Evolutionary conservation across 2,888 invertebrate species (phyloP), one percentile per base, ranked within the genome.

Genomic region (Leptopilina myrica): DNA sequence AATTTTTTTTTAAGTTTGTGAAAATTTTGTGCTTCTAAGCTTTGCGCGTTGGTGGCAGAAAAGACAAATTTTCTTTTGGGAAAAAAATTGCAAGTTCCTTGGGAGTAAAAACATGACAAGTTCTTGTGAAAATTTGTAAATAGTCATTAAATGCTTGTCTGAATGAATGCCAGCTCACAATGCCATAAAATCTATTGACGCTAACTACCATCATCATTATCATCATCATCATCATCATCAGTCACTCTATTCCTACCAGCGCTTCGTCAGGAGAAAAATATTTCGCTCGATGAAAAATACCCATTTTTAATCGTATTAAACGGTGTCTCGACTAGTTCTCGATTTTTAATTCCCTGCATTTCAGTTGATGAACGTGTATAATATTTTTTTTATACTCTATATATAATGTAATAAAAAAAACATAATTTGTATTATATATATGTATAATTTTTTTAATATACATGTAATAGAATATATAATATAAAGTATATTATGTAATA

Each of bases 261-360:
- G 26, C 46, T 53, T 73, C 53, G 5, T 53, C 49, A 69, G 49
- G 4, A 69, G 67, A 56, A 56, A 73, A 73, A 56, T 56, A 73
- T 73, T 73, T 73, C 56, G 5, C n/a, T 56, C 14, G 12, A 8
- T 33, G 56, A n/a, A 33, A 33, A 73, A 73, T 73, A 73, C 26
- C 15, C 33, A 33, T 33, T 33, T 73, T 8, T 73, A 49, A 33
- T 33, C 64, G 33, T 64, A 64, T 64, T 59, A 64, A 64, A 64
- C 64, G 26, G 26, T 26, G 64, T 15, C 33, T 64, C 26, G 3
- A 33, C 33, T 64, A 33, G 6, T 33, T 64, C 33, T 33, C 9
- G 33, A 64, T 33, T 26, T 73, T 56, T 73, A 73, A 56, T 73
- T 73, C 73, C 73, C 73, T 56, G 53, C n/a, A 33, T 73, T 73